phyloP scores from a whole-genome alignment of 64 coral and sea anemone genomes.

The Stylophora pistillata region DNA sequence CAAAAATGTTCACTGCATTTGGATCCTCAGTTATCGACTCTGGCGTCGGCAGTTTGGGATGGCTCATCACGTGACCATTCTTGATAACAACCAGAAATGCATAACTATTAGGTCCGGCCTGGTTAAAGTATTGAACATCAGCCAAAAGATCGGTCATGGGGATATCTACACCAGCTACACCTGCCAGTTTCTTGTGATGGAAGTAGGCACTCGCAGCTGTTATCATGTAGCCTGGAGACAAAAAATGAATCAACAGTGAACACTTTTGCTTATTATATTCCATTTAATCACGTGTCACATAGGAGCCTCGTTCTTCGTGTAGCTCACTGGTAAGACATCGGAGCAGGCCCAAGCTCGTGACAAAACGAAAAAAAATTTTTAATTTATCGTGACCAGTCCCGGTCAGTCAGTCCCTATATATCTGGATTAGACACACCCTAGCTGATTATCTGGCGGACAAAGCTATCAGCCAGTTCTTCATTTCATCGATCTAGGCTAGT shows the following conservation, averaged over 20 bases:
- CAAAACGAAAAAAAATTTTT: no score
- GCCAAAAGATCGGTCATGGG: slow-evolving; percentile 48
- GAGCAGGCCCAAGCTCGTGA: no score
- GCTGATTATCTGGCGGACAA: no score
- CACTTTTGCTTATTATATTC: no score
- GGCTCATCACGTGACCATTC: slow-evolving; percentile 5
- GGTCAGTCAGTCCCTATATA: no score
- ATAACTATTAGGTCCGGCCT: slow-evolving; percentile 21
- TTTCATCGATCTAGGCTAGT: no score
- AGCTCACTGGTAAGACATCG: no score
- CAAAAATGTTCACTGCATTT: slow-evolving; percentile 29
- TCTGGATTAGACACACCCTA: no score
- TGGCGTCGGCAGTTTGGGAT: slow-evolving; percentile 47
- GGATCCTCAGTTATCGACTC: slow-evolving; percentile 34
- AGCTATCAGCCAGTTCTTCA: no score
- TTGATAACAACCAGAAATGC: slow-evolving; percentile 36
- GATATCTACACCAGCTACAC: slow-evolving; percentile 54
- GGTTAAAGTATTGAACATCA: slow-evolving; percentile 44
- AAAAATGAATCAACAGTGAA: not conserved
- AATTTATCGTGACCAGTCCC: no score
- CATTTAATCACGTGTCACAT: no score
- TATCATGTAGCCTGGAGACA: slow-evolving; percentile 41
- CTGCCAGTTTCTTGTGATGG: not conserved
- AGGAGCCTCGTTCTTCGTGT: no score
- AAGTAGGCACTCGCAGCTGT: slow-evolving; percentile 47